Base-by-base conservation (phyloP, 1,140 invertebrate species). In the Bombyx mori region DNA sequence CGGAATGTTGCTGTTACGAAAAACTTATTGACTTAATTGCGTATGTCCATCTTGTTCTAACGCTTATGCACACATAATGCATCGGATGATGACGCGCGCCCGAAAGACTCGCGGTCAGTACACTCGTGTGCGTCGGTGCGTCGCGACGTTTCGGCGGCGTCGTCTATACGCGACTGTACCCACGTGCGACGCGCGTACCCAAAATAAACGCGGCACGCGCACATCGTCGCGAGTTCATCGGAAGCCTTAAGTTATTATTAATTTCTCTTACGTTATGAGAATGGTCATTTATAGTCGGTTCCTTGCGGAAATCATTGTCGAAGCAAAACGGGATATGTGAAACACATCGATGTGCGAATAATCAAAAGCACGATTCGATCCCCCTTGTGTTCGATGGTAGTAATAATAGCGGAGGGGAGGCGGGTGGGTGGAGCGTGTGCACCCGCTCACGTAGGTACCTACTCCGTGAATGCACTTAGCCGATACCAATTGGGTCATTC, bases 271-370 rank as follows among this genome's bases (percentile, higher is more conserved):
- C 4, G 4, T 3, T 35, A 35, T 35, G 4, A 35, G 12, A 35
- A 35, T 35, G 4, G 26, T 5, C 26, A 35, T 35, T 35, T 5
- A 35, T 35, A 5, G 26, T 35, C 4, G 26, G 26, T 35, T 35
- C 4, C 26, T 35, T 35, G 26, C 26, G 26, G 4, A 35, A 35
- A 35, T 35, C 26, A 35, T 35, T 35, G 26, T 35, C 26, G 26
- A 3, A 35, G n/a, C 42, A 77, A 86, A 86, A 83, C 82, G 82
- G 83, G 79, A 73, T 78, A 79, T 65, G 74, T 77, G 79, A 79
- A 18, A 82, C 79, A 86, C 74, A 77, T 77, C 81, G 78, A 82
- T 83, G 74, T 78, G 80, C 71, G 80, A 78, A 79, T 84, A 80
- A 82, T 83, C 77, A 78, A 75, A 71, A 71, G 4, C 42, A 72